Evolutionary conservation across 2,113 vertebrate genomes (phyloP), one percentile per base, ranked within the genome.

Genomic region (Trematocara stigmaticum): DNA sequence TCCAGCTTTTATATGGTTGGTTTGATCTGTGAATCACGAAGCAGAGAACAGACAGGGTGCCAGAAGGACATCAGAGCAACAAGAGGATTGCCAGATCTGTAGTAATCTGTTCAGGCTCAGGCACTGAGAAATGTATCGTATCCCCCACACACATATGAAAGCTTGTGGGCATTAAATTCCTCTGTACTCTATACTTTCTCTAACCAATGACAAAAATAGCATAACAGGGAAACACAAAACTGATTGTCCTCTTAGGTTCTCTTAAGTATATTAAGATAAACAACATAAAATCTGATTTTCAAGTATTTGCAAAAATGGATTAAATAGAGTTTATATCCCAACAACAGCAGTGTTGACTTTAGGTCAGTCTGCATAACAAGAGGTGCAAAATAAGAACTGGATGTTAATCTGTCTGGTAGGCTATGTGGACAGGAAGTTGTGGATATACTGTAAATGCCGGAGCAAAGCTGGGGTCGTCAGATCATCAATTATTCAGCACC

Each of bases 401-500:
- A 81, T 89, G 40, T 85, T 53, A 64, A 79, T 66, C 78, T 66
- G 53, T 83, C 53, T 45, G 53, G 64, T 78, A 71, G 16, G 57
- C 83, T 61, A 85, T 6, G n/a, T 47, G 51, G 42, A 84, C 86
- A 87, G 87, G 89, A 94, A 93, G 91, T 79, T 20, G 86, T 53
- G 89, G 89, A 81, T 88, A 29, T 80, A 42, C 87, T 87, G 83
- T 82, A 84, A 83, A 87, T 56, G 78, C 80, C 71, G 79, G 61
- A 49, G 29, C 53, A 82, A 86, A 82, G 57, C 81, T 84, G 85
- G 56, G 80, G 47, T 74, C 52, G 81, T 88, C 84, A 64, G 59
- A 90, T 85, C 88, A 95, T 94, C 82, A 91, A 95, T 95, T 93
- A 95, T 96, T 96, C 89, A 95, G 90, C 84, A 66, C 87, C 86